Evolutionary conservation across 2,888 invertebrate species (phyloP).

Genomic region (Schrankia costaestrigalis): DNA sequence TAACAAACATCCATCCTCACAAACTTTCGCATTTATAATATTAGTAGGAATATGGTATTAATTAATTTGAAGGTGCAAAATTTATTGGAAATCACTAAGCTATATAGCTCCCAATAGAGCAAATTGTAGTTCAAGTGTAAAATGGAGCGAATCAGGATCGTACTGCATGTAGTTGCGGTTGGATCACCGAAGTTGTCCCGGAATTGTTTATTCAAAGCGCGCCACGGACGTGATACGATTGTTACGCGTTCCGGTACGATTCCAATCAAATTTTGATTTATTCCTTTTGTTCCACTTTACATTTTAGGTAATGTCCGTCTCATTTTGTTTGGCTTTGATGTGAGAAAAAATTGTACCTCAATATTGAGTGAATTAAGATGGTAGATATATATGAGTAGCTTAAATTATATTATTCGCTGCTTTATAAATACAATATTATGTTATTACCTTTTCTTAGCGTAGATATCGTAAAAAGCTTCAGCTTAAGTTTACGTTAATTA

Average conservation of each 20-base stretch:
- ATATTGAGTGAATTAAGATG: neutral
- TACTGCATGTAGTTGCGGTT: constrained; percentile 20
- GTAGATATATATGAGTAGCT: too few species aligned
- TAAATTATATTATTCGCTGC: too few species aligned
- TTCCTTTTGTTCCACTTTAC: constrained; percentile 48
- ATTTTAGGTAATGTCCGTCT: constrained; percentile 37
- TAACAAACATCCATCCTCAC: too few species aligned
- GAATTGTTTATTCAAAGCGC: constrained; percentile 63
- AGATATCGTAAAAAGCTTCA: too few species aligned
- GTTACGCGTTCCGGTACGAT: constrained; percentile 53
- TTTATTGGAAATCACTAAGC: too few species aligned
- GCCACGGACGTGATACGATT: constrained; percentile 55
- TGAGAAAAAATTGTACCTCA: constrained; percentile 4
- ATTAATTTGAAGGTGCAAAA: too few species aligned
- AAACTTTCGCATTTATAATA: too few species aligned
- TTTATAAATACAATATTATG: too few species aligned
- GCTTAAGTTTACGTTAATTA: too few species aligned
- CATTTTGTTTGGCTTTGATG: constrained; percentile 36
- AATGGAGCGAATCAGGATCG: constrained; percentile 11
- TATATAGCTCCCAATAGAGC: too few species aligned
- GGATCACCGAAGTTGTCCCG: constrained; percentile 41
- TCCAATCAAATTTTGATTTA: constrained; percentile 65
- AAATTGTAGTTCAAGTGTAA: neutral
- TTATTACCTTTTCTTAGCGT: too few species aligned
- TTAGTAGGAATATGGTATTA: too few species aligned